Evolutionary conservation across 2,797 vertebrate genomes (phyloP).

Genomic region (Ara ararauna): DNA sequence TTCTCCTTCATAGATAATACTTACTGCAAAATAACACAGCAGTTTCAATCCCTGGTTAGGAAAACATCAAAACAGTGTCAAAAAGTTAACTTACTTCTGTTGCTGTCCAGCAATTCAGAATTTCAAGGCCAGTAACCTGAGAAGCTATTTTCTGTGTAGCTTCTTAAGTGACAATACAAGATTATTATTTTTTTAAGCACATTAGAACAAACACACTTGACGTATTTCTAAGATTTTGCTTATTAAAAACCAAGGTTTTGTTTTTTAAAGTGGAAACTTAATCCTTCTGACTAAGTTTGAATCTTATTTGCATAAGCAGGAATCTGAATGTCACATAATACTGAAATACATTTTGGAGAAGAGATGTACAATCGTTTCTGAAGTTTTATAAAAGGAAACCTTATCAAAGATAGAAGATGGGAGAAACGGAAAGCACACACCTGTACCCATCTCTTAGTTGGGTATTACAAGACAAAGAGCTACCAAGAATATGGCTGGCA

Average conservation of each 20-base stretch:
- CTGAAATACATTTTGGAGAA: neutral
- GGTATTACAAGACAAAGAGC: neutral
- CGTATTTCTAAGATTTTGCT: neutral
- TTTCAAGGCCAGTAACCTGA: neutral
- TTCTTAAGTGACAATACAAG: neutral
- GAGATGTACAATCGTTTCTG: neutral
- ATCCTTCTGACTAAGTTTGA: neutral
- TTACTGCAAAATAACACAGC: neutral
- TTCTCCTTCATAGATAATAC: neutral
- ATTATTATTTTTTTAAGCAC: neutral
- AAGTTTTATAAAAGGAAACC: neutral
- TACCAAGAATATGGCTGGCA: neutral
- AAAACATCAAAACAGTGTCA: neutral
- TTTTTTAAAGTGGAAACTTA: neutral
- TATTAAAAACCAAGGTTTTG: neutral
- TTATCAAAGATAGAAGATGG: neutral
- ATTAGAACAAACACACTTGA: neutral
- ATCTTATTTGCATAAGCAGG: neutral
- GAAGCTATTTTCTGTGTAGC: neutral
- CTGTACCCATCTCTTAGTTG: neutral
- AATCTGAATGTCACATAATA: neutral
- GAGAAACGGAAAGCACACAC: accelerated
- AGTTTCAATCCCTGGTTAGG: neutral
- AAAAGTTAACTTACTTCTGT: neutral
- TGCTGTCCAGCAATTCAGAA: neutral